Conservation (phyloP, 2,797 vertebrate genomes). For the Acrocephalus scirpaceus region DNA sequence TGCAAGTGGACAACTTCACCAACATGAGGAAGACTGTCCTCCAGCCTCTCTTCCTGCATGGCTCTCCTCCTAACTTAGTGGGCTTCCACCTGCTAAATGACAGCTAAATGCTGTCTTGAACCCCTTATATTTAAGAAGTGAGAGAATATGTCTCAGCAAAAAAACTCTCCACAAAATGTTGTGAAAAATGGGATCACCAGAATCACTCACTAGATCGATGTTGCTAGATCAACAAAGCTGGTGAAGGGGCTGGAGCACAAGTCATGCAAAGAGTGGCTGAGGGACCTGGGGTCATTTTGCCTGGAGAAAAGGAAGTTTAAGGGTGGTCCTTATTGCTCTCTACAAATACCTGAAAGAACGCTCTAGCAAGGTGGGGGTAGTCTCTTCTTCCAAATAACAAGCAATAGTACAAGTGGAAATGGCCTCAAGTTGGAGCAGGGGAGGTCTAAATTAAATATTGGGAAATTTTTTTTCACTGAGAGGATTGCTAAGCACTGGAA, state of each 20-base stretch:
- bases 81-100: not conserved
- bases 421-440: accelerated
- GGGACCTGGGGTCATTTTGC: accelerated
- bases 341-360: not conserved
- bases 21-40: not conserved
- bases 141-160: not conserved
- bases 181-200: not conserved
- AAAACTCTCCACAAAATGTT: not conserved
- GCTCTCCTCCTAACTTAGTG: not conserved
- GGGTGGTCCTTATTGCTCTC: not conserved
- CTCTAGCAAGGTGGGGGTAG: not conserved
- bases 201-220: not conserved
- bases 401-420: not conserved
- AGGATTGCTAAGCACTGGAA: not conserved
- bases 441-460: not conserved
- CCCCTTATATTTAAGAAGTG: not conserved
- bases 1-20: not conserved
- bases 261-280: not conserved
- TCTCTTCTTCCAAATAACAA: not conserved
- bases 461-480: not conserved
- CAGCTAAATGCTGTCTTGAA: not conserved
- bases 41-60: not conserved
- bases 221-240: not conserved
- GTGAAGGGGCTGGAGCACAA: not conserved
- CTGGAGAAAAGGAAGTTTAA: not conserved